Conservation (phyloP, 2,797 vertebrate species). For the Gambusia yucatana region DNA sequence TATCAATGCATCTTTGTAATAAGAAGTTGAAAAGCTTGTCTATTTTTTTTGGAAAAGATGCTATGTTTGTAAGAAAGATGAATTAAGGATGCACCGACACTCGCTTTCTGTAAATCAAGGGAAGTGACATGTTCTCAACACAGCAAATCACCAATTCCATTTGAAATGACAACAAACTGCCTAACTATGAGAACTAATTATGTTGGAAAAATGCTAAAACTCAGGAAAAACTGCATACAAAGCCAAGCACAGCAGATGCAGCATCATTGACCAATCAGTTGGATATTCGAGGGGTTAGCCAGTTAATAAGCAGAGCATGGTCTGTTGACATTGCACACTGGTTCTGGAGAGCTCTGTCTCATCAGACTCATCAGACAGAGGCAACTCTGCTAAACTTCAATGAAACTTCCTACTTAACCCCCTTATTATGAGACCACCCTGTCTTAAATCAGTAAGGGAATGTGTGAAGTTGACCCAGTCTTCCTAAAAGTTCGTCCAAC, state of each 20-base stretch:
- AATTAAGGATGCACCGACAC: background rate
- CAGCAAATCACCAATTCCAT: background rate
- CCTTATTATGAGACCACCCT: background rate
- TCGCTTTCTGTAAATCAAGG: too few species aligned
- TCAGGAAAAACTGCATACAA: background rate
- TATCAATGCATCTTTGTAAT: background rate
- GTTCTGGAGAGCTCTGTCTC: background rate
- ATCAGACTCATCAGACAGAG: background rate
- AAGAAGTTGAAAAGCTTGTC: background rate
- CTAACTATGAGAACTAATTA: background rate
- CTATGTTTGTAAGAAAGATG: background rate
- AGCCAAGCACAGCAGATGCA: background rate
- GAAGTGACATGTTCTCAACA: too few species aligned
- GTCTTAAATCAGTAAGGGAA: background rate
- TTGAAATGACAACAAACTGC: background rate
- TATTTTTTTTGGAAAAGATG: background rate
- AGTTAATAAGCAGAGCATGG: constrained; percentile 7
- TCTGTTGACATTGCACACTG: background rate
- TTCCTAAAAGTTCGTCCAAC: background rate
- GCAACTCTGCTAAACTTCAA: constrained; percentile 13
- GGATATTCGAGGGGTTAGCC: background rate
- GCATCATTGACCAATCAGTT: background rate
- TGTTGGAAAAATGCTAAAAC: background rate
- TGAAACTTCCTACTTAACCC: background rate
- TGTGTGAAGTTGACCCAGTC: background rate